Evolutionary conservation across 35 echinoderm and acorn worm genomes (phyloP), one percentile per base, ranked within the genome.

Genomic region (Holothuria glaberrima): DNA sequence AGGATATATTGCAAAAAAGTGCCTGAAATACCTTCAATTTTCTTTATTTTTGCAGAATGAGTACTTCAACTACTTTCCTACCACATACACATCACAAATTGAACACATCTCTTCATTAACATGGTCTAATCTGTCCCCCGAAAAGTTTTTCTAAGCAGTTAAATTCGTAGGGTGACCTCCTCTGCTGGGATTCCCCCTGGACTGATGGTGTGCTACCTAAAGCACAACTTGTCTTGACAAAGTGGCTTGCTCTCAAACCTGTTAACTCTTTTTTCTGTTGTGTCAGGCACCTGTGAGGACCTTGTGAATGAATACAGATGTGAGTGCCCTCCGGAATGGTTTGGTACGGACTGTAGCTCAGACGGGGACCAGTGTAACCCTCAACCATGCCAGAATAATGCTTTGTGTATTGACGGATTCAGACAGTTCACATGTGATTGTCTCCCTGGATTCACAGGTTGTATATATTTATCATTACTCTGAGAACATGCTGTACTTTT

Each of bases 371-470:
- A 94, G 56, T 86, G 79, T 38, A 18, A 17, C 2, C 28, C 68
- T 31, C 68, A 79, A 64, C 92, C 92, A 5, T 94, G 92, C 79
- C 67, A 78, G 35, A 90, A 90, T 58, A 61, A 84, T 20, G 88
- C 88, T 45, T 24, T 69, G 17, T 94, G 92, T 90, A 44, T 41
- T 10, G 92, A 94, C 68, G 67, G 71, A 4, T 74, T 57, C 35
- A 82, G 77, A 7, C 20, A 36, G n/a, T 94, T 66, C 32, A 41
- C 59, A 1, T 94, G 92, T 58, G 36, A 26, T 19, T 94, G 92
- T 48, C 77, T 61, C 0, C 21, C 90, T 79, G 92, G 92, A 1
- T 94, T 80, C 65, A 26, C 25, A 85, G 92, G 92, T 85, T 82
- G 18, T 60, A 54, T 54, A 54, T 54, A 12, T 54, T 54, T 54